A percentile compares a stretch with the other conserved stretches of the same genome.
phyloP scores from a whole-genome alignment of 2,113 vertebrate species.

The Rhombomys opimus region DNA sequence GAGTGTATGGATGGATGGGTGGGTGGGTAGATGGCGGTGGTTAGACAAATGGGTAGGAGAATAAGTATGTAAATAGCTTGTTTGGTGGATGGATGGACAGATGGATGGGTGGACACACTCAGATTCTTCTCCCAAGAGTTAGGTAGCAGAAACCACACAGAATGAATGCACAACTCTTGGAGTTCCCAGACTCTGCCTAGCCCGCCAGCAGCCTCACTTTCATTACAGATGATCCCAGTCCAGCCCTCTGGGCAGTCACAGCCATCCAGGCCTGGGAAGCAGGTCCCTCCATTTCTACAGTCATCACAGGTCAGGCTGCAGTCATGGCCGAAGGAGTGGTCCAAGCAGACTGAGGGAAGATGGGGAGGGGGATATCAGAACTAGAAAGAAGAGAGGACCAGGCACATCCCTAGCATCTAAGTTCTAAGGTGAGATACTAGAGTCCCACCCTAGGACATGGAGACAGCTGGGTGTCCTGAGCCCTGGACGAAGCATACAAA shows the following conservation, averaged over 20 bases:
- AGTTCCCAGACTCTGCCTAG: fast-evolving
- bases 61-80: background rate
- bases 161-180: background rate
- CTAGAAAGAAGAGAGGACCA: background rate
- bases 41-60: background rate
- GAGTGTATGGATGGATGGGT: background rate
- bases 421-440: fast-evolving
- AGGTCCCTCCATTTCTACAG: slow-evolving; percentile 91
- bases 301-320: slow-evolving; percentile 96
- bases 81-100: background rate
- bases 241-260: slow-evolving; percentile 93
- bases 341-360: slow-evolving; percentile 92
- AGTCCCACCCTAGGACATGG: background rate
- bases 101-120: background rate
- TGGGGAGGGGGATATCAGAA: background rate
- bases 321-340: slow-evolving; percentile 92
- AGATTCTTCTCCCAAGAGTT: background rate
- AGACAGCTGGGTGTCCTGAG: background rate
- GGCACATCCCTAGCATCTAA: fast-evolving
- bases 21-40: no score
- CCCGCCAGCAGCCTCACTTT: slow-evolving; percentile 88
- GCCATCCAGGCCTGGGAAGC: slow-evolving; percentile 84
- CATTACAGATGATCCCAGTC: slow-evolving; percentile 93
- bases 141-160: background rate
- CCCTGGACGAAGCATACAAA: fast-evolving